phyloP scores from a whole-genome alignment of 2,113 vertebrate species.

The Tonatia bakeri region DNA sequence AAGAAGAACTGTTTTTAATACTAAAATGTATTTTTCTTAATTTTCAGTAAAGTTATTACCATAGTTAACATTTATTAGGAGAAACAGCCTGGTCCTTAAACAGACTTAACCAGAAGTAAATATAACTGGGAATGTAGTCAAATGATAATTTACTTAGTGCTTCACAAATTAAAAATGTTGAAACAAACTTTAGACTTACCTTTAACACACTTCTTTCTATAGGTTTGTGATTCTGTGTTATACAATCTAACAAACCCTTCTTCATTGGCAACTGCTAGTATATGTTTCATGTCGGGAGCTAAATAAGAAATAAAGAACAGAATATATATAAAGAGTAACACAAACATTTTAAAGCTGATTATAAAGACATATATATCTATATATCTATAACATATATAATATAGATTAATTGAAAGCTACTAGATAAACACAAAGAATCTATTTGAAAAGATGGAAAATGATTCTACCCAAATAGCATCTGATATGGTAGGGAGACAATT shows the following conservation, averaged over 20 bases:
- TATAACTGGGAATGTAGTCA: background rate
- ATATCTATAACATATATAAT: background rate
- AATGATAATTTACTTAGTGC: background rate
- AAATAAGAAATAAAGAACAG: slow-evolving; percentile 56
- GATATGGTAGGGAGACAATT: background rate
- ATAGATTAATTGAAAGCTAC: background rate
- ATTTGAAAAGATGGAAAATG: background rate
- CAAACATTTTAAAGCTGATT: background rate
- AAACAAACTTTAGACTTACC: slow-evolving; percentile 79
- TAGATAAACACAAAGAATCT: background rate
- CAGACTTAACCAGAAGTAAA: background rate
- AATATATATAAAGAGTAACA: background rate
- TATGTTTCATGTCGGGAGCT: slow-evolving; percentile 81
- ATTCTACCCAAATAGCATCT: background rate
- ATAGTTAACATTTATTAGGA: background rate
- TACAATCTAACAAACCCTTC: slow-evolving; percentile 94
- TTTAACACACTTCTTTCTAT: slow-evolving; percentile 83
- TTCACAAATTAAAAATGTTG: slow-evolving; percentile 30
- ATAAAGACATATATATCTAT: background rate
- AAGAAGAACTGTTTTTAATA: background rate
- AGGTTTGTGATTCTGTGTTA: slow-evolving; percentile 83
- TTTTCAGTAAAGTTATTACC: background rate
- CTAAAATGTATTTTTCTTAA: background rate
- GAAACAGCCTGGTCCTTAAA: background rate
- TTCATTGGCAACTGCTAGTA: slow-evolving; percentile 94